A percentile compares a stretch with the other conserved stretches of the same genome.
Conservation (phyloP, 2,888 invertebrate species). For the Perithous albicinctus region DNA sequence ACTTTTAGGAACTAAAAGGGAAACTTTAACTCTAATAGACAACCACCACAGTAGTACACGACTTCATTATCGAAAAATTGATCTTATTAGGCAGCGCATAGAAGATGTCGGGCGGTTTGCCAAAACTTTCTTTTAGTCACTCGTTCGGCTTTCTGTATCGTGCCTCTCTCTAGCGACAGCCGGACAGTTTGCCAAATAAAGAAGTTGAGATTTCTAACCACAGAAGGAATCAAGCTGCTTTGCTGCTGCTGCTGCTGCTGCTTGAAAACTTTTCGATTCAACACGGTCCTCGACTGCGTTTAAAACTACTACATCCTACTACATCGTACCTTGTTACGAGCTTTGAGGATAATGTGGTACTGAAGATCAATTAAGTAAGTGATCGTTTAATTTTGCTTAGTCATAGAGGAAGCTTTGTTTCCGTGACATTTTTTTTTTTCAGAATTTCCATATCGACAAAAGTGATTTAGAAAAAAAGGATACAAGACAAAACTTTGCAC, state of each 20-base stretch:
- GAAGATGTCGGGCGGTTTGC: conserved; percentile 62
- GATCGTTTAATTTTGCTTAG: background rate
- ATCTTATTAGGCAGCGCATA: conserved; percentile 80
- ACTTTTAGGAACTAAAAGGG: conserved; percentile 55
- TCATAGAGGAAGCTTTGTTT: no score
- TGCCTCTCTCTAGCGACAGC: background rate
- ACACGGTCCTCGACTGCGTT: background rate
- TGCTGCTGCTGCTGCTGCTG: no score
- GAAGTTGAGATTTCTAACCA: conserved; percentile 28
- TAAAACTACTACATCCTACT: background rate
- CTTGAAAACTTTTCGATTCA: conserved; percentile 46
- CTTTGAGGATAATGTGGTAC: background rate
- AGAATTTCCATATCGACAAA: no score
- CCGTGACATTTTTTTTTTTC: no score
- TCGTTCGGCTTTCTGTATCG: conserved; percentile 12
- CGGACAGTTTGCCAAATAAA: conserved; percentile 8
- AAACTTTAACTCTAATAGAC: conserved; percentile 30
- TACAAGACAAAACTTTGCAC: no score
- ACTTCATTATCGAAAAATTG: conserved; percentile 84
- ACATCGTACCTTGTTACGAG: conserved; percentile 4
- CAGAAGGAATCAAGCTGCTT: conserved; percentile 72
- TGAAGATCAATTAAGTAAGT: no score
- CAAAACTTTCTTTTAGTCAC: conserved; percentile 62
- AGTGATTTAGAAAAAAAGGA: no score
- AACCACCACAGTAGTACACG: conserved; percentile 71